These are phyloP conservation scores for Tipula lateralis DNA, from an alignment of 2,888 invertebrate genomes.

Conservation along the genomic window DNA sequence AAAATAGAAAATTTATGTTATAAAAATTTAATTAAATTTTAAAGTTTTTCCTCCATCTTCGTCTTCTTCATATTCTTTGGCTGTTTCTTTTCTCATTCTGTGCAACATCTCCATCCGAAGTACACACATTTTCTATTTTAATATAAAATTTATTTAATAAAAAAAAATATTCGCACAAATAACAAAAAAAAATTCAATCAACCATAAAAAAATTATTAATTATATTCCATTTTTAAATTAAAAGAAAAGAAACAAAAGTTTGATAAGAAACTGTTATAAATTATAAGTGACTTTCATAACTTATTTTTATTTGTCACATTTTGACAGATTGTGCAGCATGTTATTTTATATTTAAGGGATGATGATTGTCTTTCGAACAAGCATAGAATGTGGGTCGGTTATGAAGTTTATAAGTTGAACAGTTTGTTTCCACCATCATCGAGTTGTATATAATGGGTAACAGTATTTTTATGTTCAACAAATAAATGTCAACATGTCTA, in stretches of 20 bases:
- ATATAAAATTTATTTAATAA: background rate
- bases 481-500: no score
- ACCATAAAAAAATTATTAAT: conserved; percentile 6
- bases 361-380: no score
- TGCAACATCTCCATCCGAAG: background rate
- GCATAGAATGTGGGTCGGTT: no score
- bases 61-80: conserved; percentile 25
- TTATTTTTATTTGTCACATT: no score
- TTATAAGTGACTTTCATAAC: background rate
- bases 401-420: no score
- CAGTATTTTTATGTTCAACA: no score
- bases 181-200: background rate
- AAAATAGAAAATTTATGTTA: conserved; percentile 34
- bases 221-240: conserved; percentile 32
- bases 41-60: background rate
- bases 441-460: no score
- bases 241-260: background rate
- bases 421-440: no score
- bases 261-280: background rate
- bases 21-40: conserved; percentile 28
- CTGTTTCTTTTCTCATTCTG: conserved; percentile 25
- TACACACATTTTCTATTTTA: conserved; percentile 6
- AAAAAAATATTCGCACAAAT: conserved; percentile 15
- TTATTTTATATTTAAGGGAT: no score
- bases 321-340: no score